Evolutionary conservation across 2,888 invertebrate species (phyloP), one percentile per base, ranked within the genome.

Genomic region (Eudasyphora cyanicolor): DNA sequence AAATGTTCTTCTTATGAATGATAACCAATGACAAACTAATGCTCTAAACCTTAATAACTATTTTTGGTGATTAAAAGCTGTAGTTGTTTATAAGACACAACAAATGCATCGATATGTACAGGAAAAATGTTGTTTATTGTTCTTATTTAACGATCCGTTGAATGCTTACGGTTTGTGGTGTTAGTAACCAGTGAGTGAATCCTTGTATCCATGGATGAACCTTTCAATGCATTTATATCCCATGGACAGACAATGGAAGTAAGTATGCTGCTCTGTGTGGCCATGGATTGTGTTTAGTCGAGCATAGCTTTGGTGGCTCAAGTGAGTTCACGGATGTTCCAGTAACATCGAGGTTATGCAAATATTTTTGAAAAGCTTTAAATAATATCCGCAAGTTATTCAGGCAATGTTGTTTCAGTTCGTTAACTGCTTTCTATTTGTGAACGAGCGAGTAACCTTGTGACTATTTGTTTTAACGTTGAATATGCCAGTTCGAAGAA

Each of bases 341-440:
- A 38, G 67, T 24, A 67, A 64, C 74, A 75, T 70, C 70, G n/a
- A 54, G 70, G 75, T 78, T 71, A 54, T 45, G 75, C 45, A 82
- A 75, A 75, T 71, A 78, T 70, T 82, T 78, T 75, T 21, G 75
- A 75, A 64, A 14, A 24, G 45, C 38, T 19, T 60, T 78, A 8
- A 32, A 80, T 49, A 81, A 67, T 74, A 76, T 38, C 57, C 73
- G 27, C 73, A 76, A 80, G 54, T 17, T 67, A 24, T 73, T 81
- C 73, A 32, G 35, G 24, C n/a, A 76, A 64, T 45, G 57, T 57
- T 73, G 64, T 35, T 76, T 76, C 62, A 57, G 64, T 57, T 76
- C 57, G 17, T n/a, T 57, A 45, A 67, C 19, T 62, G 10, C 14
- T 19, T 62, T 81, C 42, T 73, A 19, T 76, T 73, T 67, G n/a